Base-by-base conservation (phyloP, 2,888 invertebrate genomes). In the Agrochola circellaris region DNA sequence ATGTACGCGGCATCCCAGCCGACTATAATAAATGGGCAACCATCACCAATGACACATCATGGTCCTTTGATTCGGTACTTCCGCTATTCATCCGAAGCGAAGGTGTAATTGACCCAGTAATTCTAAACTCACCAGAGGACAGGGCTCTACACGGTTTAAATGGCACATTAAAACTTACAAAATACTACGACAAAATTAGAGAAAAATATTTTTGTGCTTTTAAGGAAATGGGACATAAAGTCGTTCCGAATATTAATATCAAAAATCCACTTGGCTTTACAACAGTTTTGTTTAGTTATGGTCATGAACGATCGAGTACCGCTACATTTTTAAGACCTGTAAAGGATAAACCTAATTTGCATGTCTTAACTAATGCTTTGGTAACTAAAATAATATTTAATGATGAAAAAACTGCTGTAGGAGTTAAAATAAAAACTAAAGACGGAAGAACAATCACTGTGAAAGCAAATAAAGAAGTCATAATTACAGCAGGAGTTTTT, bases 341-440 rank as follows among this genome's bases (percentile, higher is more conserved):
- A 13, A 74, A 74, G n/a, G 17, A 75, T 20, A 84, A 79, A 26
- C 38, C 80, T 1, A 95, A 95, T 82, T 88, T 95, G 8, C 85
- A 92, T 56, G 87, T 95, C 2, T 83, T 94, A 13, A 97, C 97
- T 64, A 89, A 96, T 81, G 94, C 97, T 1, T 90, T 94, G 26
- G 97, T 95, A 2, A 96, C 93, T 1, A 93, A 94, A 83, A 90
- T 97, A 15, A 78, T 97, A n/a, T 95, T 97, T 60, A 95, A 73
- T 5, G 13, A 97, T 87, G 90, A 91, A 0, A 94, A 94, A 1
- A 96, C 94, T 42, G 95, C 95, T 0, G 89, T 84, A 1, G 96
- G 96, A 0, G 95, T 97, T 0, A 92, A 95, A 83, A 89, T 94
- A 73, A 61, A 93, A 56, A 92, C 76, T 0, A 56, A 84, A 9